Conservation (phyloP, 2,113 vertebrate species). For the Cryptomyrus ogoouensis region DNA sequence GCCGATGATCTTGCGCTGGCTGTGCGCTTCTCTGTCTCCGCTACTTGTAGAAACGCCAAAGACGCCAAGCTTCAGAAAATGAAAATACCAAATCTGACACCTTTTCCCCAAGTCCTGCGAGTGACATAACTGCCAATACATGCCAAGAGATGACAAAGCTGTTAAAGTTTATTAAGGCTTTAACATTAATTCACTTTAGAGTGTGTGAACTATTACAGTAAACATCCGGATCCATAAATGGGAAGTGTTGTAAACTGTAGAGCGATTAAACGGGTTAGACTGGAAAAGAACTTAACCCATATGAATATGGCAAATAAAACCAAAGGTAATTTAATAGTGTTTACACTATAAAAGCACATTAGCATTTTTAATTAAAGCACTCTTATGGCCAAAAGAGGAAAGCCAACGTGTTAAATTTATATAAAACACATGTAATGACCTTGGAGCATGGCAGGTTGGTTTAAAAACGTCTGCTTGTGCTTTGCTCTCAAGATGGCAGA, state of each 20-base stretch:
- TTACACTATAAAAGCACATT: neutral
- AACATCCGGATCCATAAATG: slow-evolving; percentile 1
- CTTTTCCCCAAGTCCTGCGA: neutral
- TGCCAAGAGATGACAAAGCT: neutral
- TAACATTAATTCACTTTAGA: neutral
- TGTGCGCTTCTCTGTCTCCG: neutral
- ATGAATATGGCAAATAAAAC: neutral
- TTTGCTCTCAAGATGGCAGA: neutral
- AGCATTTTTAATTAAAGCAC: neutral
- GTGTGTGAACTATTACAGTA: neutral
- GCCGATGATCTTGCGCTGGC: neutral
- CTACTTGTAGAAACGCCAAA: neutral
- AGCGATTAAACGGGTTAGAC: neutral
- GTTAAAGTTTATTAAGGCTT: neutral
- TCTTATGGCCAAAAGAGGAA: neutral
- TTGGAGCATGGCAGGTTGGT: neutral
- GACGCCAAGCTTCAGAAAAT: neutral
- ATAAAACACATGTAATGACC: neutral
- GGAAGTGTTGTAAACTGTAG: neutral
- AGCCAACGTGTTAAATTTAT: neutral
- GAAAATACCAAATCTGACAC: neutral
- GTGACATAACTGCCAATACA: neutral
- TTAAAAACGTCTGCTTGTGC: neutral
- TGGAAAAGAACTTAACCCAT: neutral
- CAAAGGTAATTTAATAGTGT: neutral